These are phyloP conservation scores for Orthonevra nobilis DNA, from an alignment of 2,888 invertebrate species.

Conservation along the genomic window DNA sequence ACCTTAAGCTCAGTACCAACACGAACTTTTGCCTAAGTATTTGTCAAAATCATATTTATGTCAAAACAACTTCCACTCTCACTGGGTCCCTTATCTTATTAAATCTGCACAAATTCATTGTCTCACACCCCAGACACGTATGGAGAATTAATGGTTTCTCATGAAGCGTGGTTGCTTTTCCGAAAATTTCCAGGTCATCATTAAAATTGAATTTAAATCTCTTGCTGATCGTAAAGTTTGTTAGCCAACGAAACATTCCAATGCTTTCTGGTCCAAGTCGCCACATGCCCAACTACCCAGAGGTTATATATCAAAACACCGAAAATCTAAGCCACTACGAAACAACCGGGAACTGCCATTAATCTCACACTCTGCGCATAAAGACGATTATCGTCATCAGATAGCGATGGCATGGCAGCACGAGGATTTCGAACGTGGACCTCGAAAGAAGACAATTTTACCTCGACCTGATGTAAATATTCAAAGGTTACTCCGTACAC, in stretches of 20 bases:
- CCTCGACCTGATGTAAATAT: conserved; percentile 13
- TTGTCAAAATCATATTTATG: conserved; percentile 19
- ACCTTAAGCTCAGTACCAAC: background rate
- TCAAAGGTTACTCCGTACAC: conserved; percentile 21
- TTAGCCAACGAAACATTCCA: conserved; percentile 13
- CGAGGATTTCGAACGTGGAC: background rate
- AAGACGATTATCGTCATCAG: background rate
- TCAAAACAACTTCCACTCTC: background rate
- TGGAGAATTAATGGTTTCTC: conserved; percentile 28
- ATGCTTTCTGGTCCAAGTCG: background rate
- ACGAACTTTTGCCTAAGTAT: background rate
- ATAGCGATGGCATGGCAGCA: background rate
- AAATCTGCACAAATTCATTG: background rate
- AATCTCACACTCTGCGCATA: background rate
- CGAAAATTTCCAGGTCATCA: conserved; percentile 27
- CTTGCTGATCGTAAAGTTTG: conserved; percentile 37
- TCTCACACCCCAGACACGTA: background rate
- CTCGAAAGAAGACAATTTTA: conserved; percentile 20
- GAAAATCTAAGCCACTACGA: conserved; percentile 21
- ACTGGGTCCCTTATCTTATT: background rate
- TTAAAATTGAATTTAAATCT: conserved; percentile 58
- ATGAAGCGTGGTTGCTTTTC: background rate
- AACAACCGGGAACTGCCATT: conserved; percentile 8
- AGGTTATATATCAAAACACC: conserved; percentile 21
- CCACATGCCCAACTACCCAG: background rate